Evolutionary conservation across 2,888 invertebrate species (phyloP).

Genomic region (Syrista parreyssii): DNA sequence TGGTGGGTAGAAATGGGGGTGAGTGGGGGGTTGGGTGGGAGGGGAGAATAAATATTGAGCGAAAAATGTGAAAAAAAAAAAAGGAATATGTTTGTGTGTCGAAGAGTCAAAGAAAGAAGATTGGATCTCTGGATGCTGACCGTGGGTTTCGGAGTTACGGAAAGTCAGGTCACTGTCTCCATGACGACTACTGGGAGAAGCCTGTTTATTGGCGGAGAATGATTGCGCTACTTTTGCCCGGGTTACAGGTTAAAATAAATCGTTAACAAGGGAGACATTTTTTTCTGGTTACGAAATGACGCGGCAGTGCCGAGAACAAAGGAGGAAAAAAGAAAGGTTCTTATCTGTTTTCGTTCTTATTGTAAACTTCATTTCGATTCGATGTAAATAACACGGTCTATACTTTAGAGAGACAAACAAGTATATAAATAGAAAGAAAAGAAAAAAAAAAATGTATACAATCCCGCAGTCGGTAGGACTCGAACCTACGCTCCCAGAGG

Average conservation of each 20-base stretch:
- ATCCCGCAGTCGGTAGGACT: constrained; percentile 85
- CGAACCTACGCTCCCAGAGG: constrained; percentile 92
- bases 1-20: neutral
- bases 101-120: neutral
- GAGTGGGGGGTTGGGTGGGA: fast-evolving
- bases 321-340: neutral
- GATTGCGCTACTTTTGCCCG: neutral
- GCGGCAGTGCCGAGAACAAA: neutral
- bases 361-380: neutral
- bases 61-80: neutral
- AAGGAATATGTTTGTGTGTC: neutral
- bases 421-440: neutral
- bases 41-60: neutral
- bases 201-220: neutral
- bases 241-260: neutral
- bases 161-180: neutral
- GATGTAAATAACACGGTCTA: neutral
- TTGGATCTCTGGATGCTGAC: neutral
- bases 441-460: neutral
- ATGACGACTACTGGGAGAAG: neutral
- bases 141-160: neutral
- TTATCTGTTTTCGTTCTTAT: neutral
- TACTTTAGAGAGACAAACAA: neutral
- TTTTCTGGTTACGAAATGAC: neutral
- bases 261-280: neutral